Percentiles rank a stretch among this genome's conserved stretches.
Conservation (phyloP, 1,140 invertebrate species). For the Drosophila kikkawai region DNA sequence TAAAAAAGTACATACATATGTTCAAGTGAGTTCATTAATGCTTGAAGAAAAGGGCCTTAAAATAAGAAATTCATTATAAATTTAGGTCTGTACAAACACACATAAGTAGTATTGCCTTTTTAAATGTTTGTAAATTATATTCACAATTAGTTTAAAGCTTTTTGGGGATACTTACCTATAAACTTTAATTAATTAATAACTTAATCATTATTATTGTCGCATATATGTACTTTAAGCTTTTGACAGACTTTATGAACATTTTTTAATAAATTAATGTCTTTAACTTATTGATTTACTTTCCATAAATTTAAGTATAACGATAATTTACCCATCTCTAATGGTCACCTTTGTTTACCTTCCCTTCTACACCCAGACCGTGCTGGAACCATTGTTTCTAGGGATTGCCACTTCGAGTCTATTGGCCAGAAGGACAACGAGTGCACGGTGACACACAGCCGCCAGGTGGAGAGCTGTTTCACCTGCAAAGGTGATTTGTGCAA, state of each 20-base stretch:
- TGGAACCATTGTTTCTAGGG: conserved; percentile 75
- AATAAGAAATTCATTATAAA: neutral
- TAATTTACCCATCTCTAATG: neutral
- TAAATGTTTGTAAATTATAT: neutral
- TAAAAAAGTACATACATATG: no score
- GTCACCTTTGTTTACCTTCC: neutral
- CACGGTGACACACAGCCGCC: conserved; percentile 71
- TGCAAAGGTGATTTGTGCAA: conserved; percentile 87
- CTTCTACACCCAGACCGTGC: conserved; percentile 63
- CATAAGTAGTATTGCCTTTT: neutral
- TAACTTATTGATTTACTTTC: neutral
- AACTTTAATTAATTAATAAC: no score
- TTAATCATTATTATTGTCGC: neutral
- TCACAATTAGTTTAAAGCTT: neutral
- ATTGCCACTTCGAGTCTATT: conserved; percentile 76
- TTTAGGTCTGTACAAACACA: neutral
- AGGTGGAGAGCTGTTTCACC: conserved; percentile 85
- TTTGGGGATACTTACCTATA: no score
- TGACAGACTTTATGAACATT: neutral
- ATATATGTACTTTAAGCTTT: no score
- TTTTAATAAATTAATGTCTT: neutral
- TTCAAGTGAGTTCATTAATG: no score
- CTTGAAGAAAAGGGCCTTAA: no score
- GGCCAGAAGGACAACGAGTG: conserved; percentile 78
- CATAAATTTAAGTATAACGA: neutral